Percentiles rank a stretch among this genome's conserved stretches.
Conservation (phyloP, 2,888 invertebrate genomes). For the Parasteatoda lunata region DNA sequence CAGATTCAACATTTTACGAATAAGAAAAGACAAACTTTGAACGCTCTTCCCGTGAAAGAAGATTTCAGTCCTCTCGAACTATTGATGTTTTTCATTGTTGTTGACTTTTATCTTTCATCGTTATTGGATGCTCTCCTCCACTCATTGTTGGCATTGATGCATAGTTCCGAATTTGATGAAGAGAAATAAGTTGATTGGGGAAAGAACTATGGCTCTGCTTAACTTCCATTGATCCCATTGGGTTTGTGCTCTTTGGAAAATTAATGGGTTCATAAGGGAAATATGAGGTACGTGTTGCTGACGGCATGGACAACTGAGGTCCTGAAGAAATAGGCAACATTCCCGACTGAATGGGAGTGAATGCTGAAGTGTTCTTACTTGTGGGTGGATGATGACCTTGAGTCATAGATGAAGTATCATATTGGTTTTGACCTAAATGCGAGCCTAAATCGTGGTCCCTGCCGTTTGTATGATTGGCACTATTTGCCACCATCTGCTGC, state of each 20-base stretch:
- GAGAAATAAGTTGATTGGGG: slow-evolving; percentile 93
- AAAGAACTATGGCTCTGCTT: slow-evolving; percentile 79
- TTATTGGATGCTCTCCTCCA: slow-evolving; percentile 69
- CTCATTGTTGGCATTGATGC: slow-evolving; percentile 84
- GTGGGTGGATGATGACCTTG: slow-evolving; percentile 60
- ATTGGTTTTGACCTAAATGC: slow-evolving; percentile 60
- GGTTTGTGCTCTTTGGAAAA: slow-evolving; percentile 79
- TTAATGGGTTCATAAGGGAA: slow-evolving; percentile 92
- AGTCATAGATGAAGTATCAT: slow-evolving; percentile 60
- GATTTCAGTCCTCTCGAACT: slow-evolving; percentile 23
- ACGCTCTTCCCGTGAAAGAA: slow-evolving; percentile 11
- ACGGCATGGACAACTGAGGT: slow-evolving; percentile 71
- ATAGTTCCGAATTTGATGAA: slow-evolving; percentile 97
- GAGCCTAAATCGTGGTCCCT: slow-evolving; percentile 67
- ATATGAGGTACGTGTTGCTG: slow-evolving; percentile 74
- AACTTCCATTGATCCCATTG: slow-evolving; percentile 74
- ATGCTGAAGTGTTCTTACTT: slow-evolving; percentile 79
- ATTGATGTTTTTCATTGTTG: slow-evolving; percentile 41
- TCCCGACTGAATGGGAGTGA: slow-evolving; percentile 87
- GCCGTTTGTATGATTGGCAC: slow-evolving; percentile 66
- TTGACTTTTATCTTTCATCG: slow-evolving; percentile 68
- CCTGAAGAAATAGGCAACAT: slow-evolving; percentile 71
- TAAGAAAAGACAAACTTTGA: slow-evolving; percentile 35
- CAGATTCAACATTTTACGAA: slow-evolving; percentile 55
- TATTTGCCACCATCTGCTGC: slow-evolving; percentile 61